Percentiles rank a stretch among this genome's conserved stretches.
Evolutionary conservation across 2,113 vertebrate species (phyloP).

Genomic region (Lophura nycthemera): DNA sequence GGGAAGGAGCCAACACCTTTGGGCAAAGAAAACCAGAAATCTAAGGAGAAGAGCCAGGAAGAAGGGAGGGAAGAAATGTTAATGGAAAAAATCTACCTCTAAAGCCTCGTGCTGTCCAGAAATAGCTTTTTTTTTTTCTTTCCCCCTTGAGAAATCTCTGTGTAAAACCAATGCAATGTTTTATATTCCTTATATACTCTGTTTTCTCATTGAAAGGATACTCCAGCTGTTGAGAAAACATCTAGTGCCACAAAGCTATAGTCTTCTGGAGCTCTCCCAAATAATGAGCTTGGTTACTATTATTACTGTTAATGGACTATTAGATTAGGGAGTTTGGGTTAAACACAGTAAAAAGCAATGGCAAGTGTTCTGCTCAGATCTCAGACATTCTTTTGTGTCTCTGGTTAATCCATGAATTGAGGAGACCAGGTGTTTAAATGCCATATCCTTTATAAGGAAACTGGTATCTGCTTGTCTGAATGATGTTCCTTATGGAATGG

Average conservation of each 20-base stretch:
- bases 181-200: neutral
- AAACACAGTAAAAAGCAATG: neutral
- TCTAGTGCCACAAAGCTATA: neutral
- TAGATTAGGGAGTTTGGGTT: neutral
- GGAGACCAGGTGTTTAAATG: neutral
- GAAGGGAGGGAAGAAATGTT: constrained; percentile 19
- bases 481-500: neutral
- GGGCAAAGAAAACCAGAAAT: constrained; percentile 43
- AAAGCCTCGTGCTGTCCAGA: neutral
- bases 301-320: neutral
- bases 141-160: neutral
- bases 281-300: neutral
- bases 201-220: neutral
- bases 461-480: neutral
- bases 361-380: neutral
- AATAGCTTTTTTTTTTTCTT: neutral
- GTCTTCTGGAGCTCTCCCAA: constrained; percentile 1
- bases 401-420: neutral
- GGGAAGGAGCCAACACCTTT: constrained; percentile 48
- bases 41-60: constrained; percentile 24
- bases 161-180: neutral
- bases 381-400: neutral
- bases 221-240: neutral
- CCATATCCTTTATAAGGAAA: neutral
- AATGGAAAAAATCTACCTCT: constrained; percentile 45